Base-by-base conservation (phyloP, 2,797 vertebrate species). In the Gymnothorax javanicus region DNA sequence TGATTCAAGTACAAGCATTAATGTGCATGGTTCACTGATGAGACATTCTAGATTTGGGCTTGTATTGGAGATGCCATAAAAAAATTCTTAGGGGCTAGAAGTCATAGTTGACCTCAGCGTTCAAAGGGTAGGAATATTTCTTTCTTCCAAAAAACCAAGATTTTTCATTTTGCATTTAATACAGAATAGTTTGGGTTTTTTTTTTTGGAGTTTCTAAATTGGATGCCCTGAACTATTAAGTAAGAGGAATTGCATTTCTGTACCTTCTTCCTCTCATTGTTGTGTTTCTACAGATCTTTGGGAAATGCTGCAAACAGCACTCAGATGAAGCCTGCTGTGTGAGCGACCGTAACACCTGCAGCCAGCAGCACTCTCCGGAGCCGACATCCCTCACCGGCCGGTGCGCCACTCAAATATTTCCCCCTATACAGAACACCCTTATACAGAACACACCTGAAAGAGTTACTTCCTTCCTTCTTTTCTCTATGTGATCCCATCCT, bases 291-390 rank as follows among this genome's bases (percentile, higher is more conserved):
- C 95, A 97, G 97, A 97, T 96, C 95, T 94, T 96, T 95, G 95
- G 95, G 95, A 95, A 94, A 91, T 93, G 90, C 90, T 94, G 94
- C 95, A 91, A 97, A 94, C 96, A 96, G 92, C 89, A 96, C 94
- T 90, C 96, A 94, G 96, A 96, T 94, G 95, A 95, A 88, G 93
- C 95, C 92, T 95, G 96, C 92, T 96, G 96, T 95, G 93, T 97
- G 96, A 97, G 92, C 93, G 93, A 93, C 92, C 96, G 93, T 88
- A 95, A 93, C 88, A 87, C 93, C 88, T 94, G 92, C 89, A 93
- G 93, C 92, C 88, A 92, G 91, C 94, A 97, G 84, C 94, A 93
- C 88, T 93, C 93, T 88, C 94, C 96, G 82, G 94, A 96, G 90
- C 84, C 85, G 58, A 95, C 94, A 90, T 94, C 95, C 84, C 89